These are phyloP conservation scores for Ferdinandea cuprea DNA, from an alignment of 2,888 invertebrate species.

Conservation along the genomic window DNA sequence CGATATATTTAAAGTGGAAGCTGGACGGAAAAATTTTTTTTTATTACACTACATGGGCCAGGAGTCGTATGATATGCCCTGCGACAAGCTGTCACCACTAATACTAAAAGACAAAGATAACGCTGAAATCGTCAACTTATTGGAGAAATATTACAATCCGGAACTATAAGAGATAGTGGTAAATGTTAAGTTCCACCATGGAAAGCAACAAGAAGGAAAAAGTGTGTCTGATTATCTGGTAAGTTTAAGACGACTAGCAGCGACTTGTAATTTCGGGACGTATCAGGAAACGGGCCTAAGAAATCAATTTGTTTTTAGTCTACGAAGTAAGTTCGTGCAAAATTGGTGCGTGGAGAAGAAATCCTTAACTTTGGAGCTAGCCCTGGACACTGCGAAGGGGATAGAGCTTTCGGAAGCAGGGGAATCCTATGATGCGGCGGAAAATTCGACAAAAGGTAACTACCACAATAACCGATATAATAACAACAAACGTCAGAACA, in stretches of 20 bases:
- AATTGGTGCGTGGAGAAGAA: slow-evolving; percentile 75
- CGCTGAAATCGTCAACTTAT: neutral
- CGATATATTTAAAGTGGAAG: neutral
- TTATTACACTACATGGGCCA: neutral
- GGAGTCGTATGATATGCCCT: neutral
- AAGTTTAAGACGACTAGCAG: slow-evolving; percentile 69
- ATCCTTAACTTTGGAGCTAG: slow-evolving; percentile 66
- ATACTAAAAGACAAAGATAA: neutral
- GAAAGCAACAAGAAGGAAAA: slow-evolving; percentile 75
- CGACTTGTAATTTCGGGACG: slow-evolving; percentile 74
- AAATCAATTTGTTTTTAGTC: slow-evolving; percentile 75
- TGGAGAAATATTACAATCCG: neutral
- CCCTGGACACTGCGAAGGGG: neutral
- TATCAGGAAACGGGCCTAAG: slow-evolving; percentile 75
- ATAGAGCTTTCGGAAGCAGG: neutral
- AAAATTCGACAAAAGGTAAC: slow-evolving; percentile 50
- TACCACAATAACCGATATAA: slow-evolving; percentile 20
- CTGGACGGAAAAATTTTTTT: neutral
- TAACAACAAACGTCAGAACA: neutral
- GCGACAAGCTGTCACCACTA: neutral
- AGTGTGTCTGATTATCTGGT: slow-evolving; percentile 66
- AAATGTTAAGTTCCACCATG: slow-evolving; percentile 72
- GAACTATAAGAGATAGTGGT: slow-evolving; percentile 75
- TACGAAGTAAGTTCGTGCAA: slow-evolving; percentile 65
- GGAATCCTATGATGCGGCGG: neutral